Conservation (phyloP, 2,797 vertebrate species). For the Cuculus canorus region DNA sequence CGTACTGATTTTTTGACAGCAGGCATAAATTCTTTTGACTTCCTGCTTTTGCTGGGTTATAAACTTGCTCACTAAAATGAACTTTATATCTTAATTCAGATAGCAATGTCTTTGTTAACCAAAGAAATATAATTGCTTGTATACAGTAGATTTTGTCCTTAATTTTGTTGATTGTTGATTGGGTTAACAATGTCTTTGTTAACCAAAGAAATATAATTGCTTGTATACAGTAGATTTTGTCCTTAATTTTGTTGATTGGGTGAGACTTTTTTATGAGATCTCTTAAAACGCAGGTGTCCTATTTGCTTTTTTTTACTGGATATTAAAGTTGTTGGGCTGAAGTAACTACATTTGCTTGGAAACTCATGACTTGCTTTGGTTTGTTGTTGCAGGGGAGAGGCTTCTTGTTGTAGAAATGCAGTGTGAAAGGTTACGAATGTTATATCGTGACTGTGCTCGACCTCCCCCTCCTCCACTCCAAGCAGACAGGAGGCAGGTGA, state of each 20-base stretch:
- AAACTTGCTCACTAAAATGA: neutral
- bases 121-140: neutral
- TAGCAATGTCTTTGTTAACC: neutral
- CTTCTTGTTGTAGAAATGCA: conserved; percentile 94
- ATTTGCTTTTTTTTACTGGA: neutral
- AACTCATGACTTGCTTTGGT: neutral
- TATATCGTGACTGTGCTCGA: conserved; percentile 96
- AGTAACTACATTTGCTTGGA: neutral
- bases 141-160: neutral
- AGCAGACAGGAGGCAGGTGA: conserved; percentile 93
- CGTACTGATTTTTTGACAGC: neutral
- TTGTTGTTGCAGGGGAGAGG: conserved; percentile 86
- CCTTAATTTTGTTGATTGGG: neutral
- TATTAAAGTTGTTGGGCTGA: neutral
- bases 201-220: neutral
- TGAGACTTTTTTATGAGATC: neutral
- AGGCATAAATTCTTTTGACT: neutral
- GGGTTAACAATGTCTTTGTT: too few species aligned
- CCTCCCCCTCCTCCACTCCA: conserved; percentile 95
- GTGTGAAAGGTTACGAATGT: conserved; percentile 94
- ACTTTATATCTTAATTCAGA: neutral
- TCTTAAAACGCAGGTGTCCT: neutral
- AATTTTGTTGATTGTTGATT: neutral
- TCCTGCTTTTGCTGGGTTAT: neutral
- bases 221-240: neutral